Base-by-base conservation (phyloP, 2,888 invertebrate genomes). In the Agrilus biguttatus region DNA sequence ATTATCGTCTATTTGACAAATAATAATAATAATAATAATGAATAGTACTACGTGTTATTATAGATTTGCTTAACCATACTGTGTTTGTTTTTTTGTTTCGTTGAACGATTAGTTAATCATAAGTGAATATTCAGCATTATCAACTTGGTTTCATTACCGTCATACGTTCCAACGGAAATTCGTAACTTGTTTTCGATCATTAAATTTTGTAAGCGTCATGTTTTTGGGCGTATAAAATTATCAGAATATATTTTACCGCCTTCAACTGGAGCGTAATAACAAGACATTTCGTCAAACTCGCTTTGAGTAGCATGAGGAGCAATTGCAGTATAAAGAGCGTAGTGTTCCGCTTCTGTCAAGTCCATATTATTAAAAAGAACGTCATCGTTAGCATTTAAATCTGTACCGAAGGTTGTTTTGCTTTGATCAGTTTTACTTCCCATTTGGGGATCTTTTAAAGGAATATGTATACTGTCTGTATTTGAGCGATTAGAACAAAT, bases 201-300 rank as follows among this genome's bases (percentile, higher is more conserved):
- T 17, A 17, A 17, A 23, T 8, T 23, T 28, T 3, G 10, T 28
- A 28, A 13, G 13, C 14, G 14, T 50, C 47, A 53, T 40, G 54
- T 57, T 47, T 53, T 58, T 28, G 51, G 51, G 2, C 12, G 36
- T 14, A 14, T 2, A 14, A 36, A 36, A 8, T 36, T 8, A 17
- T 54, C 56, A 2, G 58, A 57, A 6, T 78, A 70, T 53, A 81
- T 79, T 61, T 81, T 81, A 40, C 78, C 80, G 41, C 78, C 84
- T 61, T 89, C 88, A 5, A 89, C 78, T 8, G 86, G 82, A 33
- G 87, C 83, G 59, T 89, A 89, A 60, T 87, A 88, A 62, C 83
- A 85, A 37, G 87, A 87, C 57, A 80, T 80, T 55, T 90, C 90
- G 51, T 90, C 90, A 58, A 89, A 89, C 62, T 90, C 89, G 8